Conservation (phyloP, 2,113 vertebrate species). For the Cathartes aura region DNA sequence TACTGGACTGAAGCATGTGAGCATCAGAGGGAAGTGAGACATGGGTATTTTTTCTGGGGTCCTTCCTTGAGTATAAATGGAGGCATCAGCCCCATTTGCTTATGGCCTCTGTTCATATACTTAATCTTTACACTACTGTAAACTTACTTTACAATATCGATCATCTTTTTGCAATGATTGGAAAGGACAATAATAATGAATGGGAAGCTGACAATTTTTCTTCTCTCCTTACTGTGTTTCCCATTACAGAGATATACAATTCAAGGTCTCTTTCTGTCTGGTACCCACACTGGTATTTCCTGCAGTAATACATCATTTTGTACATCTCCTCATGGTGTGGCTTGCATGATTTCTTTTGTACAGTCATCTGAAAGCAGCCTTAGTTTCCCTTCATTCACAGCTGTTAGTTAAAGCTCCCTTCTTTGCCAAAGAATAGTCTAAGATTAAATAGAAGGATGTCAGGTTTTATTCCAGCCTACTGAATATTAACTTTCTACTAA, state of each 20-base stretch:
- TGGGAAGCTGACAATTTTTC: neutral
- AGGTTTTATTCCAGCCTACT: neutral
- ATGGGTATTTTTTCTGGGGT: neutral
- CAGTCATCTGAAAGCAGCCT: neutral
- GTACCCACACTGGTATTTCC: neutral
- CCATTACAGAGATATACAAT: neutral
- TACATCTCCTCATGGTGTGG: neutral
- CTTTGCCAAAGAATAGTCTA: neutral
- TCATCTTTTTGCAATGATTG: neutral
- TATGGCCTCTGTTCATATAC: neutral
- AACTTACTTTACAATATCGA: neutral
- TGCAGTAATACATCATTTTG: neutral
- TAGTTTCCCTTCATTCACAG: neutral
- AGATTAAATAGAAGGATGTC: neutral
- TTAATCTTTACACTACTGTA: neutral
- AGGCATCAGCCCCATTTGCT: neutral
- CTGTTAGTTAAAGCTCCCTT: neutral
- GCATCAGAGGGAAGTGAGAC: neutral
- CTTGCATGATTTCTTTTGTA: neutral
- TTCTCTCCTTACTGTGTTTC: neutral
- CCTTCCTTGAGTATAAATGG: neutral
- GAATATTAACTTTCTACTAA: neutral
- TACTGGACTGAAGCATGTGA: neutral
- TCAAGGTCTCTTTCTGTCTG: rapidly evolving
- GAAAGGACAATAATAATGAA: neutral